Conservation (phyloP, 1,140 invertebrate genomes). For the Drosophila sp. region DNA sequence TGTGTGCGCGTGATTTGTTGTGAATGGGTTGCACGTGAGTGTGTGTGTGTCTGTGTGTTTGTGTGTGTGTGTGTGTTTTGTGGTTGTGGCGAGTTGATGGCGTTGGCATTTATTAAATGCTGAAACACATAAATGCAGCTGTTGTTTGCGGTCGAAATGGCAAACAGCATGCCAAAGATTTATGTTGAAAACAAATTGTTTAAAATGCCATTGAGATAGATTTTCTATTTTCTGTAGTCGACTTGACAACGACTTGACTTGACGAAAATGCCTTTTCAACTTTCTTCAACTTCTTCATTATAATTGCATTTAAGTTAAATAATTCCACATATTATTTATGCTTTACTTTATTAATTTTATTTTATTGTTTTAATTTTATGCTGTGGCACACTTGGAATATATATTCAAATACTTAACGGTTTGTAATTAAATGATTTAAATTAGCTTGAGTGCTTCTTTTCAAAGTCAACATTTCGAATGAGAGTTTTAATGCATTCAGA, state of each 20-base stretch:
- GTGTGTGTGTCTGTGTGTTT: slow-evolving; percentile 1
- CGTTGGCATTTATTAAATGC: slow-evolving; percentile 47
- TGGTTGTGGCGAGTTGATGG: slow-evolving; percentile 41
- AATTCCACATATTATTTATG: slow-evolving; percentile 5
- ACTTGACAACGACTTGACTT: not conserved
- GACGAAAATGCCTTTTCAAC: not conserved
- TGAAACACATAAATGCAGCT: slow-evolving; percentile 33
- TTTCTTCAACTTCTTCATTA: not conserved
- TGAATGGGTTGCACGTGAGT: slow-evolving; percentile 61
- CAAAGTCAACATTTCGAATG: too few species aligned
- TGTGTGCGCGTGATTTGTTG: slow-evolving; percentile 71
- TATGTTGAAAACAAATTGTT: slow-evolving; percentile 14
- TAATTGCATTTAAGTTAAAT: slow-evolving; percentile 2
- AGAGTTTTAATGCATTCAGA: too few species aligned
- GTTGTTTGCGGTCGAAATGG: slow-evolving; percentile 33
- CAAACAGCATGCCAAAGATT: slow-evolving; percentile 24
- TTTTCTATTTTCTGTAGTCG: not conserved
- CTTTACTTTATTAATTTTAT: slow-evolving; percentile 1
- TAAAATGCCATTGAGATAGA: slow-evolving; percentile 5
- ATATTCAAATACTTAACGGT: not conserved
- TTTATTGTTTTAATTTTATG: slow-evolving; percentile 6
- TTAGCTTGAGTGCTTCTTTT: not conserved
- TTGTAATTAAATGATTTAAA: not conserved
- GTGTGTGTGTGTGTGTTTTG: slow-evolving; percentile 26
- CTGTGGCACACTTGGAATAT: not conserved